A percentile compares a stretch with the other conserved stretches of the same genome.
Conservation (phyloP, 2,888 invertebrate genomes). For the Catocala sponsa region DNA sequence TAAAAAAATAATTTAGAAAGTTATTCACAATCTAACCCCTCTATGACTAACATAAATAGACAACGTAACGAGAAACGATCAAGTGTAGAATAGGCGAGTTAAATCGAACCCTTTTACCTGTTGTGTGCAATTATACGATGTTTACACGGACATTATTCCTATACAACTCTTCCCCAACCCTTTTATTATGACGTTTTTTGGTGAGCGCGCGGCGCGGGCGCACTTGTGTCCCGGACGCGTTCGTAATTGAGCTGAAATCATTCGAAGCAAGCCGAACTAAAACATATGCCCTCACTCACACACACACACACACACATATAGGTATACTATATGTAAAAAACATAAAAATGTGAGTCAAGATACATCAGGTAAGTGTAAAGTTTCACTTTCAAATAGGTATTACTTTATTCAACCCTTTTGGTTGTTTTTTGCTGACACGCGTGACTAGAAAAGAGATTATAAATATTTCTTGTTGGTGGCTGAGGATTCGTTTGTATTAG, state of each 20-base stretch:
- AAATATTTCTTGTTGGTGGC: constrained; percentile 39
- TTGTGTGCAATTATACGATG: constrained; percentile 82
- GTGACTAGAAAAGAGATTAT: constrained; percentile 55
- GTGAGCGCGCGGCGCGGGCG: constrained; percentile 63
- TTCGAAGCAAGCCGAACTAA: constrained; percentile 32
- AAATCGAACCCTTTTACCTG: constrained; percentile 77
- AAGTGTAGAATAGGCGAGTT: constrained; percentile 57
- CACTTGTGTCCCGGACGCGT: constrained; percentile 77
- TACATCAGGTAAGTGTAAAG: constrained; percentile 63
- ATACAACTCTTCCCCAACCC: constrained; percentile 81
- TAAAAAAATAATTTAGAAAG: background rate
- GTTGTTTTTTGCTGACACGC: constrained; percentile 43
- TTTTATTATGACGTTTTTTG: constrained; percentile 78
- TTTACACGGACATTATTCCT: constrained; percentile 84
- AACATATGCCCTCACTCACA: constrained; percentile 48
- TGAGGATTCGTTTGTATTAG: constrained; percentile 13
- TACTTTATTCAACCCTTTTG: constrained; percentile 68
- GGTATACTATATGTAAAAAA: constrained; percentile 33
- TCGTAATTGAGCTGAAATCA: constrained; percentile 59
- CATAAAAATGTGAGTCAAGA: constrained; percentile 41
- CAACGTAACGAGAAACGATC: constrained; percentile 38
- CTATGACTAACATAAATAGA: constrained; percentile 27
- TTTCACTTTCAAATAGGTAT: constrained; percentile 75
- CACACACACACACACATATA: constrained; percentile 18
- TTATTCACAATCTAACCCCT: constrained; percentile 7